Conservation (phyloP, 2,113 vertebrate genomes). For the Bos javanicus region DNA sequence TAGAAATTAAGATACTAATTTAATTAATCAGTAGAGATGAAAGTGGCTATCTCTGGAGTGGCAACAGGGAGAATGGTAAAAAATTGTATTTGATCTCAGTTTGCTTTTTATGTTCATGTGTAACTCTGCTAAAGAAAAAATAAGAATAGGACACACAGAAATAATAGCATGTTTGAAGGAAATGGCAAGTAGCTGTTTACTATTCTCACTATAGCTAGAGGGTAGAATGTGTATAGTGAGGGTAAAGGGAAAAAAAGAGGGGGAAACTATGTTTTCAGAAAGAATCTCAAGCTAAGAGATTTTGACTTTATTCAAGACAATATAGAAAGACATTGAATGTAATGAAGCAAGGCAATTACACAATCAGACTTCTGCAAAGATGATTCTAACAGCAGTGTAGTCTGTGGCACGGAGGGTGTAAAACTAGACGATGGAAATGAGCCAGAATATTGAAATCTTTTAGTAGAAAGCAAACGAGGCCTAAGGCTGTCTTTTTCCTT, state of each 20-base stretch:
- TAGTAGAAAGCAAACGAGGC: neutral
- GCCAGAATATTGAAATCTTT: neutral
- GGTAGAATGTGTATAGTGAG: neutral
- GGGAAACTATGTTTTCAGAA: neutral
- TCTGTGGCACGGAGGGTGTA: neutral
- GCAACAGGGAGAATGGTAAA: neutral
- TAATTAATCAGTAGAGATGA: neutral
- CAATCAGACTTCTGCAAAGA: neutral
- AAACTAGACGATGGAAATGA: neutral
- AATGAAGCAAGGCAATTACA: neutral
- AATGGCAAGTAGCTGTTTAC: neutral
- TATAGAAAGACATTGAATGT: neutral
- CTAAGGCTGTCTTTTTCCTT: neutral
- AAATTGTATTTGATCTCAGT: neutral
- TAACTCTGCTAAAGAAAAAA: neutral
- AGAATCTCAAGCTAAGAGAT: neutral
- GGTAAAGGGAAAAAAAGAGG: neutral
- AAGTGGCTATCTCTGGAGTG: neutral
- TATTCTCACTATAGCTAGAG: neutral
- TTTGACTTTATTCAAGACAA: constrained; percentile 19
- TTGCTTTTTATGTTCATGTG: neutral
- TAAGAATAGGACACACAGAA: neutral
- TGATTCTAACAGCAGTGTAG: neutral
- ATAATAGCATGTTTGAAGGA: neutral
- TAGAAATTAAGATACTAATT: neutral